Conservation (phyloP, 2,113 vertebrate genomes). For the Phalacrocorax carbo region DNA sequence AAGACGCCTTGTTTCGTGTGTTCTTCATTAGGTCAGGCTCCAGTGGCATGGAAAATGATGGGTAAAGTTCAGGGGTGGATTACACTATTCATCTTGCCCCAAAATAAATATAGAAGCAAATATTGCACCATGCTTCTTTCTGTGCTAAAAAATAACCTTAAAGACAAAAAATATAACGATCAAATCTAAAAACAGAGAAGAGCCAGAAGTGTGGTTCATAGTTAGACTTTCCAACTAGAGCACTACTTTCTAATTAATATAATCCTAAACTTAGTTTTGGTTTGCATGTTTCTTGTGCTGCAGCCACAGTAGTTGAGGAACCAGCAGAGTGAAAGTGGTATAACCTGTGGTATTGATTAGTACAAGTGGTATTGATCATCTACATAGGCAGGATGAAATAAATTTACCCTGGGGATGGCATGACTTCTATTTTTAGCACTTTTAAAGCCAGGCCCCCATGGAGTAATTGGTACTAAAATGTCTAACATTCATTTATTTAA, state of each 20-base stretch:
- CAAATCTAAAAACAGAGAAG: neutral
- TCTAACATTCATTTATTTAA: neutral
- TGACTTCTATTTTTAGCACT: neutral
- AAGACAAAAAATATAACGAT: neutral
- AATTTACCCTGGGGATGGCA: neutral
- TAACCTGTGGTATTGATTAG: neutral
- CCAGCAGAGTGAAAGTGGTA: neutral
- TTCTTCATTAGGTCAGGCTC: neutral
- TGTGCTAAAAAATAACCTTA: neutral
- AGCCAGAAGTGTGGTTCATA: neutral
- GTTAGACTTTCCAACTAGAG: neutral
- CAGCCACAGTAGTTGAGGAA: neutral
- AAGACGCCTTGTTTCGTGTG: neutral
- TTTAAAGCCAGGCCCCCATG: neutral
- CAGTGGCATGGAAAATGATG: neutral
- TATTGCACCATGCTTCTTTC: conserved; percentile 31
- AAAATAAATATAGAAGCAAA: conserved; percentile 48
- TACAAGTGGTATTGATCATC: neutral
- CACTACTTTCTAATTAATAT: neutral
- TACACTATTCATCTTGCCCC: neutral
- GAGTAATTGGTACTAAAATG: neutral
- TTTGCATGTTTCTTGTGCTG: neutral
- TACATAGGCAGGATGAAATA: neutral
- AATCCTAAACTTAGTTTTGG: neutral
- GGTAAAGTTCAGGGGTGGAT: conserved; percentile 54